Evolutionary conservation across 2,797 vertebrate species (phyloP), one percentile per base, ranked within the genome.

Genomic region (Halcyon leucocephala): DNA sequence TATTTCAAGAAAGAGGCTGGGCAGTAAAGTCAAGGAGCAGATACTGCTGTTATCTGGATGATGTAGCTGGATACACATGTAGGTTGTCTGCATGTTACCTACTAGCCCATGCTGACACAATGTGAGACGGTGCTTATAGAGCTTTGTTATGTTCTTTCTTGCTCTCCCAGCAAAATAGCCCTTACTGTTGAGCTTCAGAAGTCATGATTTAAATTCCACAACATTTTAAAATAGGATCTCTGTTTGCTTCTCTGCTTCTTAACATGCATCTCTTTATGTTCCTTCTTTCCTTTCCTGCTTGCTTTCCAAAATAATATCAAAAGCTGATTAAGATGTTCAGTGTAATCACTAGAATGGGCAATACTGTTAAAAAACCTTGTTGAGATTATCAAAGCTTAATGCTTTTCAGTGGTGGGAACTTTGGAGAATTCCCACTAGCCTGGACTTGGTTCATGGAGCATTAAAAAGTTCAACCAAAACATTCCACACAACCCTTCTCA

Each of bases 191-290:
- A 54, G 8, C 48, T 60, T 33, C 21, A 41, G n/a, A 86, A 74
- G 19, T n/a, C 3, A 0, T 4, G 6, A 66, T 21, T 41, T 69
- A 21, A 73, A 64, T 29, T 57, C n/a, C 39, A 44, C 10, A 73
- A 4, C 6, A 9, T 60, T 87, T 49, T 1, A 69, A 74, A 71
- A 71, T 25, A 7, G 0, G 0, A 8, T n/a, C 10, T 48, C 42
- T 60, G 1, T 74, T 79, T 67, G 17, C 29, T 33, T 70, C 67
- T 22, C 46, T 86, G 51, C 39, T 86, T 65, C 58, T 48, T 49
- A 71, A 22, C 9, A 5, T 14, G 3, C 1, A 6, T 8, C 77
- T 73, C 14, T 21, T 64, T 69, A 42, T 10, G 9, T 24, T 10
- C 6, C 13, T 91, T 86, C 10, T 13, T 91, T 89, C 10, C 17